Conservation (phyloP, 2,888 invertebrate species). For the Aphidoletes aphidimyza region DNA sequence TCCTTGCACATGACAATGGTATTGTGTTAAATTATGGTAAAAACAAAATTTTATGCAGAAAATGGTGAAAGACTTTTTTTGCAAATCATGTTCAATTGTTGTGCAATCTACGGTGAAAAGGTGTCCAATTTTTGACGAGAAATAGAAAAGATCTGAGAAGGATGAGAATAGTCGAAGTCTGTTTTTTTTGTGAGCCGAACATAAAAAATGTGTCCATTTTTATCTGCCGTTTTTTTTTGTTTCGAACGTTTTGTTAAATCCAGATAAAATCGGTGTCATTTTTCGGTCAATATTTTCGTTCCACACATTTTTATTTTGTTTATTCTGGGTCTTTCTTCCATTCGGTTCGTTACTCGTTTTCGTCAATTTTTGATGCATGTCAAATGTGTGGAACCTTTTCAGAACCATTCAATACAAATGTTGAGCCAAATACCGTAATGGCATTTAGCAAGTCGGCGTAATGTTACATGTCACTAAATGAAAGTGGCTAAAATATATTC, state of each 20-base stretch:
- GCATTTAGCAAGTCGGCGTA: background rate
- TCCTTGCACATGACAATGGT: background rate
- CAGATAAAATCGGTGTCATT: constrained; percentile 49
- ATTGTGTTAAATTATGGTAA: background rate
- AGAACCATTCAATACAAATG: background rate
- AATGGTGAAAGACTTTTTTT: background rate
- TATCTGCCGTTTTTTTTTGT: too few species aligned
- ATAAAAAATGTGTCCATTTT: background rate
- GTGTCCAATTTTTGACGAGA: background rate
- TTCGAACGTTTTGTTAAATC: background rate
- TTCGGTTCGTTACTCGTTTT: background rate
- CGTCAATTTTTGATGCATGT: constrained; percentile 19
- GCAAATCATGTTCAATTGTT: constrained; percentile 36
- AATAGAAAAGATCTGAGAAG: background rate
- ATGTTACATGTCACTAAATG: background rate
- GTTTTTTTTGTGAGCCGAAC: background rate
- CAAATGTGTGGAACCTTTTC: constrained; percentile 34
- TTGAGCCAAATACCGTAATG: too few species aligned
- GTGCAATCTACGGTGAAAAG: background rate
- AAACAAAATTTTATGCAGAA: constrained; percentile 17
- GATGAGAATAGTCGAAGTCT: background rate
- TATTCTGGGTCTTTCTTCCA: background rate
- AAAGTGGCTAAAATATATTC: constrained; percentile 20
- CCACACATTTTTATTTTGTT: background rate
- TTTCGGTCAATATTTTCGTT: constrained; percentile 24